Base-by-base conservation (phyloP, 2,888 invertebrate genomes). In the Dryomyza anilis region DNA sequence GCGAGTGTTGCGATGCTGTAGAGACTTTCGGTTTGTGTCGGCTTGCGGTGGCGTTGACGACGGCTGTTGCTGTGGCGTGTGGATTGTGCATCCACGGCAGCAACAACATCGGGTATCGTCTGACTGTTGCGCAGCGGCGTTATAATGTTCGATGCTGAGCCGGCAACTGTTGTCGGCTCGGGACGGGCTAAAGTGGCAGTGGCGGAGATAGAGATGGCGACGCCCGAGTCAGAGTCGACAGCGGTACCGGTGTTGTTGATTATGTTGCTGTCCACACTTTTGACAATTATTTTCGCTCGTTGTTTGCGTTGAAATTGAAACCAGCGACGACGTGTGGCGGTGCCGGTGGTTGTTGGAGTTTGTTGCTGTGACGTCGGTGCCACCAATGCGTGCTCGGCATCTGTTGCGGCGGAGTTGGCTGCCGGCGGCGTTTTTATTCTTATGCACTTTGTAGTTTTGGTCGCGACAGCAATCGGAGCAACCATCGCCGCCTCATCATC, bases 21-120 rank as follows among this genome's bases (percentile, higher is more conserved):
- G 53, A 82, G 80, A 67, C 80, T 78, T 46, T 77, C 73, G 53
- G 71, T 75, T 59, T 69, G 72, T 45, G 73, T 65, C 66, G 69
- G 69, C 21, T 65, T 72, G 29, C 71, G 72, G 8, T 67, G 61
- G 58, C 68, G 36, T 57, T 64, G 39, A 14, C 30, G 36, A 16
- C 16, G 19, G 16, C 25, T 56, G 21, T 30, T 67, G 12, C 65
- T 66, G 50, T 65, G 66, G 23, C 29, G 67, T 8, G 67, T 69
- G 12, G 69, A 66, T 45, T 67, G 62, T n/a, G n/a, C n/a, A n/a
- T n/a, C n/a, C 14, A 65, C 68, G 36, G 65, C 70, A 8, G 70
- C 71, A n/a, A n/a, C n/a, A 64, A 72, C 70, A 68, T 71, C 53
- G 46, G 70, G 67, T 48, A 71, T 68, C 48, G 63, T 68, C 57